A percentile compares a stretch with the other conserved stretches of the same genome.
Conservation (phyloP, 2,888 invertebrate genomes). For the Lomographa bimaculata region DNA sequence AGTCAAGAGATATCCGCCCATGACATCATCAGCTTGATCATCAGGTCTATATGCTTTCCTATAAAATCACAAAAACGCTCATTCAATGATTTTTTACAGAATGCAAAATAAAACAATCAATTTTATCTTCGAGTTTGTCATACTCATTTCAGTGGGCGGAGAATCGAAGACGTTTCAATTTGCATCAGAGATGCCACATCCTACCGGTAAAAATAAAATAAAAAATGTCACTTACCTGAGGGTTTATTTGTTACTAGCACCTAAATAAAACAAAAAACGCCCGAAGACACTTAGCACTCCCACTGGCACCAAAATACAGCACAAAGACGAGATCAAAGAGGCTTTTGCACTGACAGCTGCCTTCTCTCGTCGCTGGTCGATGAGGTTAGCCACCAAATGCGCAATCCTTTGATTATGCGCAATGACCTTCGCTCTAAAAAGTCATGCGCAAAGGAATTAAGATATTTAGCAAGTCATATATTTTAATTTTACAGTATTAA, state of each 20-base stretch:
- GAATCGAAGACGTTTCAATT: slow-evolving; percentile 11
- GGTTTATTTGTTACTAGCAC: slow-evolving; percentile 56
- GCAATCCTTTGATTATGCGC: slow-evolving; percentile 83
- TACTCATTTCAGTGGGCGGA: no score
- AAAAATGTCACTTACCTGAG: slow-evolving; percentile 59
- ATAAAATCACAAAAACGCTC: no score
- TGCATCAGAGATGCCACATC: slow-evolving; percentile 13
- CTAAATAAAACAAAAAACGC: slow-evolving; percentile 56
- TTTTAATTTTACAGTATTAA: no score
- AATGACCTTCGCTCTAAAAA: slow-evolving; percentile 64
- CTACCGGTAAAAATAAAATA: slow-evolving; percentile 19
- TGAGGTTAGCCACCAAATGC: slow-evolving; percentile 76
- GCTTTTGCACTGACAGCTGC: slow-evolving; percentile 63
- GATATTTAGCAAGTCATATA: no score
- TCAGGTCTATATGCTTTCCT: no score
- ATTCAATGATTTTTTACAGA: no score
- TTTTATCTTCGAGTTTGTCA: no score
- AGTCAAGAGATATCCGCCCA: slow-evolving; percentile 46
- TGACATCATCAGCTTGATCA: slow-evolving; percentile 52
- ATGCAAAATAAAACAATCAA: no score
- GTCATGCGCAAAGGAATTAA: slow-evolving; percentile 64
- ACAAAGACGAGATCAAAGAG: slow-evolving; percentile 61
- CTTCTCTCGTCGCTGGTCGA: slow-evolving; percentile 65
- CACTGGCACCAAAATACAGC: slow-evolving; percentile 77
- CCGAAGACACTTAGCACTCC: slow-evolving; percentile 67